Evolutionary conservation across 2,113 vertebrate genomes (phyloP).

Genomic region (Hiodon tergisus): DNA sequence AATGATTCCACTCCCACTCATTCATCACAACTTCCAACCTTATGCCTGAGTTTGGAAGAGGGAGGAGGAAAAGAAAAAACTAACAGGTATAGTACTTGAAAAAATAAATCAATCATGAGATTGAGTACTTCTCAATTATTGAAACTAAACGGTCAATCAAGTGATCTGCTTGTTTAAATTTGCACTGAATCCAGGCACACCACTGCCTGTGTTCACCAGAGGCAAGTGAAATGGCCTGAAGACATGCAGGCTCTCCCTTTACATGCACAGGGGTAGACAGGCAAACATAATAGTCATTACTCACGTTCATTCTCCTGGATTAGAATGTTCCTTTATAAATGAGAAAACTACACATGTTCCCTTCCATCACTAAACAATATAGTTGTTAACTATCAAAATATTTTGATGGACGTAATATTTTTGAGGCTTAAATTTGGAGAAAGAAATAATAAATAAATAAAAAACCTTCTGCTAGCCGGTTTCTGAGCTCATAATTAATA

Average conservation of each 20-base stretch:
- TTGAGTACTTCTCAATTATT: constrained; percentile 51
- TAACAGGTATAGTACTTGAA: constrained; percentile 54
- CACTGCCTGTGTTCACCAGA: constrained; percentile 13
- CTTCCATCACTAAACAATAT: no score
- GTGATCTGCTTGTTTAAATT: constrained; percentile 23
- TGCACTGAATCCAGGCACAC: neutral
- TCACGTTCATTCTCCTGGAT: constrained; percentile 55
- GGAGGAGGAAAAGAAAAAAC: constrained; percentile 56
- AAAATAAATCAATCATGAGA: constrained; percentile 39
- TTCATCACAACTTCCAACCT: constrained; percentile 70
- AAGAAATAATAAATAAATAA: constrained; percentile 34
- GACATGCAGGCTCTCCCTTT: constrained; percentile 53
- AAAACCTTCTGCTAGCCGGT: constrained; percentile 29
- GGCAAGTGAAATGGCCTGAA: constrained; percentile 38
- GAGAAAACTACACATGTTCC: constrained; percentile 47
- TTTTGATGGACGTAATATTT: constrained; percentile 33
- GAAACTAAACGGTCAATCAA: constrained; percentile 46
- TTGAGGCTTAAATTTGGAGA: constrained; percentile 43
- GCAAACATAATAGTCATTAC: constrained; percentile 44
- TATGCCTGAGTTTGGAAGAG: constrained; percentile 53
- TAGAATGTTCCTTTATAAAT: constrained; percentile 59
- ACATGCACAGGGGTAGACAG: constrained; percentile 47
- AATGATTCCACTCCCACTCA: constrained; percentile 76
- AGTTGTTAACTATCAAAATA: no score
- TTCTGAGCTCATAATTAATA: constrained; percentile 34